A percentile compares a stretch with the other conserved stretches of the same genome.
These are phyloP conservation scores for Cryptus viduatorius DNA, from an alignment of 2,888 invertebrate genomes.

Conservation along the genomic window DNA sequence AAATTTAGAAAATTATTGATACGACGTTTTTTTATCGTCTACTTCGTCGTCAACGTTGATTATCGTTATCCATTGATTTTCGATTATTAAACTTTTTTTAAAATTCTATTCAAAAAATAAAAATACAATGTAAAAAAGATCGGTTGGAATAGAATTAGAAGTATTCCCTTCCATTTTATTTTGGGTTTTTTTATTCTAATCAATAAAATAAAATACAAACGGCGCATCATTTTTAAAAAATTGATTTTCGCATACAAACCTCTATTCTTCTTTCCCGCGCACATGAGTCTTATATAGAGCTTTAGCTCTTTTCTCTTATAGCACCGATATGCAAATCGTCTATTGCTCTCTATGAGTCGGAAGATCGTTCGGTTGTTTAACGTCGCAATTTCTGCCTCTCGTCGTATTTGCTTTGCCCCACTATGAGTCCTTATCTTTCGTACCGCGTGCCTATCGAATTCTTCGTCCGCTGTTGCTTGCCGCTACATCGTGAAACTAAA, in stretches of 20 bases:
- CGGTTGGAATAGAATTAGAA: too few relatives aligned
- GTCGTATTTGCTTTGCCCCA: background rate
- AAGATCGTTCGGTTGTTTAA: constrained; percentile 43
- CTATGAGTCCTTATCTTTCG: constrained; percentile 34
- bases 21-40: too few relatives aligned
- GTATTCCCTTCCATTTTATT: too few relatives aligned
- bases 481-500: constrained; percentile 74
- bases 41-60: too few relatives aligned
- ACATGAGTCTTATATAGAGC: constrained; percentile 64
- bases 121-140: too few relatives aligned
- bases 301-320: constrained; percentile 36
- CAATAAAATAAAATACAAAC: too few relatives aligned
- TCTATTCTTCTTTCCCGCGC: constrained; percentile 65
- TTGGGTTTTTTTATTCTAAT: too few relatives aligned
- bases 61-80: too few relatives aligned
- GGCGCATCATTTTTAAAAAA: background rate
- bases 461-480: constrained; percentile 70
- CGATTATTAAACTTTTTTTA: too few relatives aligned
- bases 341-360: constrained; percentile 15
- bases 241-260: constrained; percentile 31
- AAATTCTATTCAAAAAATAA: too few relatives aligned
- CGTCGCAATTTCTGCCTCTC: constrained; percentile 29
- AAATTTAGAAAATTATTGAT: too few relatives aligned
- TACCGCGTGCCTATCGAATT: constrained; percentile 58
- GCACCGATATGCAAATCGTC: constrained; percentile 28